Percentiles rank a stretch among this genome's conserved stretches.
phyloP scores from a whole-genome alignment of 2,797 vertebrate genomes.

The Hybognathus amarus region DNA sequence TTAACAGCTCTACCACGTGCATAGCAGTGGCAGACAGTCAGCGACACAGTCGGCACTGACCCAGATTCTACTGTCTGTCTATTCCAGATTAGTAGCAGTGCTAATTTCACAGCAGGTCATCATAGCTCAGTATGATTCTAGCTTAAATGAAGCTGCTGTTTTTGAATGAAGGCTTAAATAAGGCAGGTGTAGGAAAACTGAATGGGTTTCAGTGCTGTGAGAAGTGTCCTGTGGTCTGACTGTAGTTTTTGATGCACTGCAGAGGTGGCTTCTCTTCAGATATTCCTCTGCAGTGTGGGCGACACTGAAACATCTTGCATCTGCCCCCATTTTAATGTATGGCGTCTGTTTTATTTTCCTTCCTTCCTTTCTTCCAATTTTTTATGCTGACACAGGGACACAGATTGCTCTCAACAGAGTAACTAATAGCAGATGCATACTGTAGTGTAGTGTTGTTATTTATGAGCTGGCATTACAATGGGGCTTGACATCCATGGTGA shows the following conservation, averaged over 20 bases:
- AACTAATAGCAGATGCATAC: neutral
- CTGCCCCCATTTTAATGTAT: neutral
- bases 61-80: constrained; percentile 21
- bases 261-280: neutral
- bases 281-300: neutral
- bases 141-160: neutral
- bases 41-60: neutral
- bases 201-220: neutral
- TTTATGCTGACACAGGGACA: neutral
- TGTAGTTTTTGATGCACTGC: constrained; percentile 22
- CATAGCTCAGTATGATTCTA: neutral
- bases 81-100: constrained; percentile 19
- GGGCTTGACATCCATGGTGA: neutral
- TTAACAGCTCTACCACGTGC: neutral
- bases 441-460: neutral
- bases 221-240: constrained; percentile 1
- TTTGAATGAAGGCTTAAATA: neutral
- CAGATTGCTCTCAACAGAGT: neutral
- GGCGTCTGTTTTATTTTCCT: neutral
- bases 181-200: neutral
- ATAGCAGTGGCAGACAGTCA: constrained; percentile 9
- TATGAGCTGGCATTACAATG: neutral
- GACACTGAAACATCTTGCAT: constrained; percentile 1
- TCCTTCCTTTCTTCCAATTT: neutral
- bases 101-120: constrained; percentile 14